phyloP scores from a whole-genome alignment of 2,113 vertebrate genomes.

The Tonatia bakeri region DNA sequence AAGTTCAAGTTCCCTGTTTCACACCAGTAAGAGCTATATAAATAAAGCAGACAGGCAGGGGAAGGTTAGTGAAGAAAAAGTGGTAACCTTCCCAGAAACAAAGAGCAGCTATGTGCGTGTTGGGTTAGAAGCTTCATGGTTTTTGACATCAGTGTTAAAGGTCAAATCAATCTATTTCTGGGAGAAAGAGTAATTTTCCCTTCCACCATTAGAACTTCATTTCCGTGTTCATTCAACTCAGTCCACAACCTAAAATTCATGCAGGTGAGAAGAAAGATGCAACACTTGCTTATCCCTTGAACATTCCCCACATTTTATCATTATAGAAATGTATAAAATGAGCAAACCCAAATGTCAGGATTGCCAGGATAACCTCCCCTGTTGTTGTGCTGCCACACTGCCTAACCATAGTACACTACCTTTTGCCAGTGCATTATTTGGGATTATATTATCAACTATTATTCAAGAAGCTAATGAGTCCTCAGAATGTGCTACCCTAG shows the following conservation, averaged over 20 bases:
- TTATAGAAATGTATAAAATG: background rate
- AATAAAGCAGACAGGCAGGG: background rate
- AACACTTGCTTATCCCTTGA: background rate
- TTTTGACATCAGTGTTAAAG: slow-evolving; percentile 6
- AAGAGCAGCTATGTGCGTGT: background rate
- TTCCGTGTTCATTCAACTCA: slow-evolving; percentile 24
- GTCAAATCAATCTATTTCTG: background rate
- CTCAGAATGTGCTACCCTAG: background rate
- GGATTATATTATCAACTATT: background rate
- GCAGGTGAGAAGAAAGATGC: background rate
- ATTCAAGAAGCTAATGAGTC: background rate
- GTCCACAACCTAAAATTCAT: background rate
- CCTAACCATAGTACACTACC: background rate
- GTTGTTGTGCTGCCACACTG: background rate
- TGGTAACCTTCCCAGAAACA: background rate
- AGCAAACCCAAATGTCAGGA: background rate
- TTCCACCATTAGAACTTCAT: background rate
- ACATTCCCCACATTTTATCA: background rate
- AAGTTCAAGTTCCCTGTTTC: background rate
- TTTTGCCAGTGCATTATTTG: background rate
- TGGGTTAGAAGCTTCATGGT: background rate
- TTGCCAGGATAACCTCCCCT: background rate
- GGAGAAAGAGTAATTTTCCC: background rate
- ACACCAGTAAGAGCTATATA: background rate
- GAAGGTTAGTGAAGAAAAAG: background rate